Percentiles rank a stretch among this genome's conserved stretches.
These are phyloP conservation scores for Furnarius figulus DNA, from an alignment of 2,113 vertebrate species.

Conservation along the genomic window DNA sequence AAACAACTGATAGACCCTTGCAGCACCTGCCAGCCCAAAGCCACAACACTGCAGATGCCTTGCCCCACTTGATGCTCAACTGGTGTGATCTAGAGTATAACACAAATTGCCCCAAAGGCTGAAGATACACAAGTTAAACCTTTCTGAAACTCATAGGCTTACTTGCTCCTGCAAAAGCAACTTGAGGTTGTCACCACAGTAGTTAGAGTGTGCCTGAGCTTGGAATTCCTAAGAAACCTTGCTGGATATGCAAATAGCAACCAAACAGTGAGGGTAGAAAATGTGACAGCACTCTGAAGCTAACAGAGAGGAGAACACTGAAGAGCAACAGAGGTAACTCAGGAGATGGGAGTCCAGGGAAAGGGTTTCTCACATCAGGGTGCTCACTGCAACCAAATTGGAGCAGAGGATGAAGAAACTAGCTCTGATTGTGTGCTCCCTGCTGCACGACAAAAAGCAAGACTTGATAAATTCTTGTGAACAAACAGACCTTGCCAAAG, in stretches of 20 bases:
- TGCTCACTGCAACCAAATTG: not conserved
- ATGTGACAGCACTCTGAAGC: not conserved
- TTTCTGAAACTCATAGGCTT: not conserved
- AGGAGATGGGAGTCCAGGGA: not conserved
- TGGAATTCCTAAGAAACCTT: not conserved
- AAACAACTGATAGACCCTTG: not conserved
- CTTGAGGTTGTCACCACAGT: not conserved
- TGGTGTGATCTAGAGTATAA: not conserved
- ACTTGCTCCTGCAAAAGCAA: not conserved
- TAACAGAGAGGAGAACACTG: not conserved
- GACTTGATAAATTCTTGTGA: not conserved
- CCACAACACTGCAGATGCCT: not conserved
- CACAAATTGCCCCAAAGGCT: not conserved
- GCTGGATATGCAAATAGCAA: not conserved
- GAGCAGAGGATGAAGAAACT: not conserved
- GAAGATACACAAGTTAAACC: not conserved
- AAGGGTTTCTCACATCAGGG: not conserved
- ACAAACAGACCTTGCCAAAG: not conserved
- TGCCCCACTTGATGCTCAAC: not conserved
- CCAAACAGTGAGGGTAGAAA: not conserved
- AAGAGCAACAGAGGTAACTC: not conserved
- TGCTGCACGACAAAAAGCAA: conserved; percentile 7
- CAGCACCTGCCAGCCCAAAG: not conserved
- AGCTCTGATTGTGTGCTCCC: not conserved
- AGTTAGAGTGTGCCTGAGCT: not conserved